phyloP scores from a whole-genome alignment of 2,888 invertebrate genomes.

The Operophtera brumata region DNA sequence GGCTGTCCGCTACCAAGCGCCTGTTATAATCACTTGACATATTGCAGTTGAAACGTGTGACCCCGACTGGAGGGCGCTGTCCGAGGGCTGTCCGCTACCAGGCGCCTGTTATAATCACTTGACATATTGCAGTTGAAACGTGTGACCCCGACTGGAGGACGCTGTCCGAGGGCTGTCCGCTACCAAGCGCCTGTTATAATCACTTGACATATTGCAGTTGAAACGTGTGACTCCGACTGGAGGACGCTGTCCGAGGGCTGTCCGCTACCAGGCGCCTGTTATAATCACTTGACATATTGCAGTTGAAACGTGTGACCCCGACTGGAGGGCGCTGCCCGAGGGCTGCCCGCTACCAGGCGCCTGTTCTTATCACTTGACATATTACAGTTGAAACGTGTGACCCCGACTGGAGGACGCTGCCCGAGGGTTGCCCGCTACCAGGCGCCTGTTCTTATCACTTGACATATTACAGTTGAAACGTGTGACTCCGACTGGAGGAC shows the following conservation, averaged over 20 bases:
- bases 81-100: background rate
- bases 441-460: background rate
- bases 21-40: background rate
- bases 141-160: background rate
- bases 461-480: conserved; percentile 4
- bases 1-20: background rate
- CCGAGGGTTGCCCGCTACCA: background rate
- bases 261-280: background rate
- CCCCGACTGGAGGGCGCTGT: background rate
- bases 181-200: background rate
- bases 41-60: conserved; percentile 3
- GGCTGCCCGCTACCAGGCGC: background rate
- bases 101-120: background rate
- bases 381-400: conserved; percentile 2
- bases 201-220: conserved; percentile 4
- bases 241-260: background rate
- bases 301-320: background rate
- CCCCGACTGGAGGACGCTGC: background rate
- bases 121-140: conserved; percentile 5
- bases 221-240: background rate
- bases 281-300: conserved; percentile 1
- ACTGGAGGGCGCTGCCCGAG: background rate
- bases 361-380: background rate
- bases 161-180: background rate
- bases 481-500: background rate